Base-by-base conservation (phyloP, 30 jellyfish, hydroid and myxozoan genomes). In the Rhopilema esculentum region DNA sequence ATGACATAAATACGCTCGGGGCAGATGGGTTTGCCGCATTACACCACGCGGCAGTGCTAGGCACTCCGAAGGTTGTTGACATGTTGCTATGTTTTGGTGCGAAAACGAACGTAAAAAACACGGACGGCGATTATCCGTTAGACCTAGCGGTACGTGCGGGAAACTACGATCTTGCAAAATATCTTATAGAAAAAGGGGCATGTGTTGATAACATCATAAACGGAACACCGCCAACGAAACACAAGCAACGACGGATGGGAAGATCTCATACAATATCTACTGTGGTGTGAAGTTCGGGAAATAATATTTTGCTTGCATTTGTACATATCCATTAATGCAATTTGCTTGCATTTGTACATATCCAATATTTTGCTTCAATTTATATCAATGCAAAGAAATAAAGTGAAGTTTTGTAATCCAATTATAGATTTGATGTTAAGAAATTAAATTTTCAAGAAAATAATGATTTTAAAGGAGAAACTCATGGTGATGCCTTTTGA, bases 131-230 rank as follows among this genome's bases (percentile, higher is more conserved):
- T 49, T 79, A 73, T 29, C 93, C 94, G 4, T 84, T 92, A 18
- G 98, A 92, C 70, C 23, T 92, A 20, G 98, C 98, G 18, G 97
- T 92, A 27, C 69, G 93, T 31, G 96, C 74, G 22, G 98, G 98
- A 17, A 92, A 87, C 72, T 92, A 75, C 80, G 95, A 87, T 18
- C 70, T 80, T n/a, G 98, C 98, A 51, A 96, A 87, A 49, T 92
- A 68, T 48, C 66, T 92, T 29, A 79, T 92, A 4, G 90, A 80
- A 50, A 92, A 82, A 65, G 98, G 98, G 15, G 98, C 98, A 49
- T 33, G 89, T 8, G 51, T 86, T 68, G 88, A 80, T 23, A 82
- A 87, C 65, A 88, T 92, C 24, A 70, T 92, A 25, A 82, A 92
- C 86, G 98, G 98, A 20, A 91, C 82, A 31, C 93, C 93, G 21